Conservation (phyloP, 2,113 vertebrate genomes). For the Pluvialis apricaria region DNA sequence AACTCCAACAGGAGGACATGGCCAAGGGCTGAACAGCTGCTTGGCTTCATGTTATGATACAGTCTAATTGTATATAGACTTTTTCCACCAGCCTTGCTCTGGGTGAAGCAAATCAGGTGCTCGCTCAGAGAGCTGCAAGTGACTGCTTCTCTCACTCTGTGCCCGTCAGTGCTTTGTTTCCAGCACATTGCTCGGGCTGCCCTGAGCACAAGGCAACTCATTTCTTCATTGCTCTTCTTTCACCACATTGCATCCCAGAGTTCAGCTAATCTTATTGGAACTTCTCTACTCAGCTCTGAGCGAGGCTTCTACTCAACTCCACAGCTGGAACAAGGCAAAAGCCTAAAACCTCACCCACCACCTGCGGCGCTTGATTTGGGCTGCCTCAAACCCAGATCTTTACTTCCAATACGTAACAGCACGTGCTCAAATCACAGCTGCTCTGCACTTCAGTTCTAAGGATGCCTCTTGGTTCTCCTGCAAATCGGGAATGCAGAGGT, state of each 20-base stretch:
- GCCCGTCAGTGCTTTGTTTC: background rate
- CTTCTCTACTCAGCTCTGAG: background rate
- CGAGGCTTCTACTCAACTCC: background rate
- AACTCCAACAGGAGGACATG: background rate
- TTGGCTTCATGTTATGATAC: background rate
- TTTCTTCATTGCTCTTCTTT: background rate
- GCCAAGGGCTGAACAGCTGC: background rate
- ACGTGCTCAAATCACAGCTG: background rate
- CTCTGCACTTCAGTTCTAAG: background rate
- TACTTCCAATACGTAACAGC: background rate
- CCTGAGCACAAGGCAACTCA: background rate
- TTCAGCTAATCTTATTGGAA: background rate
- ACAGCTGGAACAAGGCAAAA: background rate
- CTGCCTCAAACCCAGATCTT: background rate
- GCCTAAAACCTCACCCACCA: background rate
- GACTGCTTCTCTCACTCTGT: background rate
- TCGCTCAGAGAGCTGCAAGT: background rate
- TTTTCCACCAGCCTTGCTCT: background rate
- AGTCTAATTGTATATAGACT: background rate
- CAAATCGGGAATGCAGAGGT: fast-evolving
- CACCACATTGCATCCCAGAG: background rate
- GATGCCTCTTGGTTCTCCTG: background rate
- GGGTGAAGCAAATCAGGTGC: background rate
- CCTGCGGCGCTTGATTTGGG: background rate
- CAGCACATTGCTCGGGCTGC: background rate